Conservation (phyloP, 2,888 invertebrate genomes). For the Papilio demoleus region DNA sequence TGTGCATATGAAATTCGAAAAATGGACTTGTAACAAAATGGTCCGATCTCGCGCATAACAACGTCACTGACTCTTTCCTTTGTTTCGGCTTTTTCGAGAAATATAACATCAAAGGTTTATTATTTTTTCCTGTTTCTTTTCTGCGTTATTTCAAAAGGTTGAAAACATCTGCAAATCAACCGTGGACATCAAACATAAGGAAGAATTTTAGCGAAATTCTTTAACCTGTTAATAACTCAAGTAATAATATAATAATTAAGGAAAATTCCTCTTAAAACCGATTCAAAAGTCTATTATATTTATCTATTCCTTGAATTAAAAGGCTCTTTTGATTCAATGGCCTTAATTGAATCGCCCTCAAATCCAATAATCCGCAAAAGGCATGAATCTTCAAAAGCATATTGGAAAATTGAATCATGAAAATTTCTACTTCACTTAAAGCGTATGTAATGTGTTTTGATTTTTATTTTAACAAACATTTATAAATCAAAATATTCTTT, state of each 20-base stretch:
- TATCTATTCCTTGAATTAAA: constrained; percentile 20
- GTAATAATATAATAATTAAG: not conserved
- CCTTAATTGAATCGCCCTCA: constrained; percentile 25
- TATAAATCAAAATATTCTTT: no score
- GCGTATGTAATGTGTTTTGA: no score
- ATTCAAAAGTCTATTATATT: not conserved
- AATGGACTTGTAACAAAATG: no score
- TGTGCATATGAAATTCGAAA: no score
- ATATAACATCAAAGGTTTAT: not conserved
- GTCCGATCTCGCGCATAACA: no score
- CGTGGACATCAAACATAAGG: no score
- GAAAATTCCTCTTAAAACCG: not conserved
- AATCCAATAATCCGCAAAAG: constrained; percentile 22
- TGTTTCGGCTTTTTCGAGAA: not conserved
- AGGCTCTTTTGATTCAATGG: constrained; percentile 20
- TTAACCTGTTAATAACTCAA: no score
- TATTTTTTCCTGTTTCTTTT: not conserved
- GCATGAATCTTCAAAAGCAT: not conserved
- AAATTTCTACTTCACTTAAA: not conserved
- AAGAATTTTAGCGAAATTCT: not conserved
- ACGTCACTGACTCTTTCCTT: no score
- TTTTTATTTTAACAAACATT: no score
- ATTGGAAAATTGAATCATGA: not conserved
- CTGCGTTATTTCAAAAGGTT: no score
- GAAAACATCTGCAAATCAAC: no score